Conservation (phyloP, 2,797 vertebrate genomes). For the Florisuga fusca region DNA sequence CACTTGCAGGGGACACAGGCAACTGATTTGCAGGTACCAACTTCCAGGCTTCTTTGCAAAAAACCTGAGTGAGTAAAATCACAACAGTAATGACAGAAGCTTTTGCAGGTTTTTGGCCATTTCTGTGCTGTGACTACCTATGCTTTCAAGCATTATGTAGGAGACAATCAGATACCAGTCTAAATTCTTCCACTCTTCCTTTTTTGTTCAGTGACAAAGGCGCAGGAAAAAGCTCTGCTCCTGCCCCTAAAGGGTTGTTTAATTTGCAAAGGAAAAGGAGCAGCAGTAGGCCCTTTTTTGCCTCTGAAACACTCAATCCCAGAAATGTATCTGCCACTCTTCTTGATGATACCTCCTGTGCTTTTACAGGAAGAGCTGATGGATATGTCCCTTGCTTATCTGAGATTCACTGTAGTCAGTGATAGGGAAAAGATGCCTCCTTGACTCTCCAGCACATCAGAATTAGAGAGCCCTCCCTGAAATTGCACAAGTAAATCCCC, state of each 20-base stretch:
- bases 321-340: background rate
- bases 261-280: background rate
- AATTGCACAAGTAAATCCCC: background rate
- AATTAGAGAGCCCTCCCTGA: background rate
- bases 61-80: background rate
- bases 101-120: background rate
- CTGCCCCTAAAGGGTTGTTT: background rate
- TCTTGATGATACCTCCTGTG: background rate
- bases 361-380: background rate
- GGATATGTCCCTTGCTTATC: background rate
- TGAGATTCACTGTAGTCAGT: background rate
- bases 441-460: background rate
- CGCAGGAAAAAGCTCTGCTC: background rate
- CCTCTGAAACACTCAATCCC: background rate
- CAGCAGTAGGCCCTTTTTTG: background rate
- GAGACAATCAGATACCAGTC: background rate
- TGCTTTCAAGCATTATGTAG: background rate
- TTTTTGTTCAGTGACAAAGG: background rate
- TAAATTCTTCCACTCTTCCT: background rate
- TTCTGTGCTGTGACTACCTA: background rate
- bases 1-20: background rate
- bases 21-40: background rate
- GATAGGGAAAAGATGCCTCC: background rate
- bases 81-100: background rate
- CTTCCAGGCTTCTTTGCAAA: background rate